phyloP scores from a whole-genome alignment of 2,888 invertebrate genomes.

The Ichneumoninae sp. region DNA sequence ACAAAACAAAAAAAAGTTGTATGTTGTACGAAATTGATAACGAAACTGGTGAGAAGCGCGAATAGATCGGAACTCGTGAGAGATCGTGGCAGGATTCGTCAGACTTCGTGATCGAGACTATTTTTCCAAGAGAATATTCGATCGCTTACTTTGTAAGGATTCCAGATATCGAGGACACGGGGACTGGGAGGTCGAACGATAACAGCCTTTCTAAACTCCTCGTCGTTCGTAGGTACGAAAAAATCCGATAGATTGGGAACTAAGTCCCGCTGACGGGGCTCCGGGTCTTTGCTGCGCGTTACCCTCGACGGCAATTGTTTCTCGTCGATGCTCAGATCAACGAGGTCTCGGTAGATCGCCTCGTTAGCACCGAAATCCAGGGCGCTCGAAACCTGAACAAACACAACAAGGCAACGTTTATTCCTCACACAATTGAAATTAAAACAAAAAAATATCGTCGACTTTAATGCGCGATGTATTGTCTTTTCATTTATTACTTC shows the following conservation, averaged over 20 bases:
- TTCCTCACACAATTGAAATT: not conserved
- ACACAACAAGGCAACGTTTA: slow-evolving; percentile 17
- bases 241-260: slow-evolving; percentile 78
- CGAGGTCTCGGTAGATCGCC: slow-evolving; percentile 78
- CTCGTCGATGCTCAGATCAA: slow-evolving; percentile 78
- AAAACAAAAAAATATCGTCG: no score
- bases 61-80: slow-evolving; percentile 25
- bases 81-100: slow-evolving; percentile 2
- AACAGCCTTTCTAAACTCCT: slow-evolving; percentile 74
- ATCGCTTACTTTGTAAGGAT: slow-evolving; percentile 77
- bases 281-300: slow-evolving; percentile 79
- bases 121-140: slow-evolving; percentile 78
- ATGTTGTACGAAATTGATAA: slow-evolving; percentile 54
- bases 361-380: slow-evolving; percentile 78
- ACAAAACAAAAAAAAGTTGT: slow-evolving; percentile 31
- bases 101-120: slow-evolving; percentile 68
- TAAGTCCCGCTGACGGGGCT: slow-evolving; percentile 77
- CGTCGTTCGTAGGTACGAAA: slow-evolving; percentile 73
- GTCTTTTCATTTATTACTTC: no score
- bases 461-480: no score
- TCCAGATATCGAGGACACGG: slow-evolving; percentile 73
- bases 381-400: slow-evolving; percentile 75
- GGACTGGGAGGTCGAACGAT: slow-evolving; percentile 69
- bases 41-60: slow-evolving; percentile 11
- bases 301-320: slow-evolving; percentile 76